These are phyloP conservation scores for Mystacornis crossleyi DNA, from an alignment of 2,113 vertebrate species.

Conservation along the genomic window DNA sequence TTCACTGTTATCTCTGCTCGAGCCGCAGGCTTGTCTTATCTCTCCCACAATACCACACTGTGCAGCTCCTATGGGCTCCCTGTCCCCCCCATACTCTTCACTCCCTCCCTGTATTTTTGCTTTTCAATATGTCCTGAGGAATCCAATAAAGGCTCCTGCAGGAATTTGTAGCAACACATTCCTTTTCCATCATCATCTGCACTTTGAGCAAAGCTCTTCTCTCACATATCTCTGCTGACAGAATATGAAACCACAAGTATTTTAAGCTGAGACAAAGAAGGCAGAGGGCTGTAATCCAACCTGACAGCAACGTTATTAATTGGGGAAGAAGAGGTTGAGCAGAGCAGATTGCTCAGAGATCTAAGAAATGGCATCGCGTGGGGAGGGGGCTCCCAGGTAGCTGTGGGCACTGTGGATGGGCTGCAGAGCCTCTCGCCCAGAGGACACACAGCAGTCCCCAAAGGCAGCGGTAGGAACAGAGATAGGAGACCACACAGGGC, in stretches of 20 bases:
- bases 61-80: not conserved
- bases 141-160: conserved; percentile 44
- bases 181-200: conserved; percentile 55
- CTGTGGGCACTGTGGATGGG: not conserved
- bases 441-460: conserved; percentile 1
- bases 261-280: conserved; percentile 75
- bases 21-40: conserved; percentile 12
- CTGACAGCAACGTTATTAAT: conserved; percentile 75
- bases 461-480: not conserved
- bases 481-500: conserved; percentile 10
- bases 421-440: not conserved
- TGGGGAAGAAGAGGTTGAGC: not conserved
- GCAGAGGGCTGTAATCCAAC: conserved; percentile 74
- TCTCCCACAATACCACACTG: not conserved
- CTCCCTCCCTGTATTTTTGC: not conserved
- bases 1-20: conserved; percentile 21
- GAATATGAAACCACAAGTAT: conserved; percentile 76
- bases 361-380: not conserved
- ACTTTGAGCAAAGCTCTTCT: conserved; percentile 51
- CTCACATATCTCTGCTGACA: conserved; percentile 61
- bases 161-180: conserved; percentile 52
- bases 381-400: not conserved
- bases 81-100: not conserved
- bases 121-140: not conserved
- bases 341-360: conserved; percentile 16